phyloP scores from a whole-genome alignment of 2,113 vertebrate genomes.

The Vulpes ferrilata region DNA sequence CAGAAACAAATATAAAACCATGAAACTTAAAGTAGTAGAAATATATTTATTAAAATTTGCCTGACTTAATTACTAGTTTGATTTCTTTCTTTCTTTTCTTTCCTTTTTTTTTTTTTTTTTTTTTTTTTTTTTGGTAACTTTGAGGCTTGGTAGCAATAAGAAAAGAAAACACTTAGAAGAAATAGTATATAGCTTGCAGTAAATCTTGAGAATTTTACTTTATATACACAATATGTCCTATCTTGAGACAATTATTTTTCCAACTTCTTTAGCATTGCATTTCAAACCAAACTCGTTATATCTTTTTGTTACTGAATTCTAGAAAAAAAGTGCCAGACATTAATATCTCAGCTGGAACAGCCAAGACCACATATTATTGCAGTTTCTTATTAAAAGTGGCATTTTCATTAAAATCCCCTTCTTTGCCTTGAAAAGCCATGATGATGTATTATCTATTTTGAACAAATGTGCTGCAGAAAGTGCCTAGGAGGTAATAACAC shows the following conservation, averaged over 20 bases:
- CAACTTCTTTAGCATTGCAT: neutral
- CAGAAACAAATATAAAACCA: conserved; percentile 3
- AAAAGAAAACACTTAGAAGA: neutral
- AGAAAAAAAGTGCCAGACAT: conserved; percentile 60
- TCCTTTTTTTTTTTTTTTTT: neutral
- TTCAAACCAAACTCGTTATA: conserved; percentile 67
- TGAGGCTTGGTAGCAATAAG: neutral
- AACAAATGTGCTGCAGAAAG: conserved; percentile 55
- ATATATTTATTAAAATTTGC: neutral
- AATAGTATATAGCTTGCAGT: neutral
- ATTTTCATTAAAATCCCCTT: conserved; percentile 88
- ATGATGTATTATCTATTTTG: conserved; percentile 79
- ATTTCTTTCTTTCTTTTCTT: neutral
- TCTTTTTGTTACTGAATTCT: conserved; percentile 74
- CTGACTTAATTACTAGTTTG: neutral
- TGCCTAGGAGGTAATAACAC: conserved; percentile 82
- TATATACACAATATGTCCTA: neutral
- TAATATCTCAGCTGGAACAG: conserved; percentile 82
- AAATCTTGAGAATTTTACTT: conserved; percentile 32
- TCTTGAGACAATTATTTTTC: conserved; percentile 51
- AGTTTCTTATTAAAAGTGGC: conserved; percentile 86
- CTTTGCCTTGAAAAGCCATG: conserved; percentile 71
- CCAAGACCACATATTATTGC: conserved; percentile 78
- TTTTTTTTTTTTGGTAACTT: neutral
- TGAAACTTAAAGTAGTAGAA: neutral